Evolutionary conservation across 2,888 invertebrate genomes (phyloP).

Genomic region (Urechis unicinctus): DNA sequence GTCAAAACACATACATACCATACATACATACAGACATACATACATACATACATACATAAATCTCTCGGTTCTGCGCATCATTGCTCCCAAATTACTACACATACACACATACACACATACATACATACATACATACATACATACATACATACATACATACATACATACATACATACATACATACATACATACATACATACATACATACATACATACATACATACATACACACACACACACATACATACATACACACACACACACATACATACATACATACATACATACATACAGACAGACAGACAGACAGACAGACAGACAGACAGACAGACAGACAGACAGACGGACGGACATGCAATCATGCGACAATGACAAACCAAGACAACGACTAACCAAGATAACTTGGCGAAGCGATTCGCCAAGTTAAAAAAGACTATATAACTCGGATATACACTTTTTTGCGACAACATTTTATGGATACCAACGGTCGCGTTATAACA

Average conservation of each 20-base stretch:
- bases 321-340: slow-evolving; percentile 6
- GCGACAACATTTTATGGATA: too few relatives aligned
- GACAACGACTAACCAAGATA: too few relatives aligned
- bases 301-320: slow-evolving; percentile 5
- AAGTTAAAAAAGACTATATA: too few relatives aligned
- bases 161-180: slow-evolving; percentile 5
- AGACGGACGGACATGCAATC: slow-evolving; percentile 1
- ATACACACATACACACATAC: slow-evolving; percentile 1
- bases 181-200: slow-evolving; percentile 5
- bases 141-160: slow-evolving; percentile 1
- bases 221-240: slow-evolving; percentile 3
- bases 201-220: slow-evolving; percentile 10
- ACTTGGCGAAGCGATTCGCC: too few relatives aligned
- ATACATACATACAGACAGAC: too few relatives aligned
- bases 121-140: slow-evolving; percentile 5
- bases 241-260: neutral
- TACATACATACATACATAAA: too few relatives aligned
- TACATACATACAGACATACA: too few relatives aligned
- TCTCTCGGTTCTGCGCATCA: too few relatives aligned
- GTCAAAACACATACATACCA: neutral
- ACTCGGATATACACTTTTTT: too few relatives aligned
- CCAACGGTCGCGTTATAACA: too few relatives aligned
- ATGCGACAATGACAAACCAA: neutral
- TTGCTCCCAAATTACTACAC: too few relatives aligned
- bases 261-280: neutral